phyloP scores from a whole-genome alignment of 2,888 invertebrate genomes.

The Spatulosminthurus flaviceps region DNA sequence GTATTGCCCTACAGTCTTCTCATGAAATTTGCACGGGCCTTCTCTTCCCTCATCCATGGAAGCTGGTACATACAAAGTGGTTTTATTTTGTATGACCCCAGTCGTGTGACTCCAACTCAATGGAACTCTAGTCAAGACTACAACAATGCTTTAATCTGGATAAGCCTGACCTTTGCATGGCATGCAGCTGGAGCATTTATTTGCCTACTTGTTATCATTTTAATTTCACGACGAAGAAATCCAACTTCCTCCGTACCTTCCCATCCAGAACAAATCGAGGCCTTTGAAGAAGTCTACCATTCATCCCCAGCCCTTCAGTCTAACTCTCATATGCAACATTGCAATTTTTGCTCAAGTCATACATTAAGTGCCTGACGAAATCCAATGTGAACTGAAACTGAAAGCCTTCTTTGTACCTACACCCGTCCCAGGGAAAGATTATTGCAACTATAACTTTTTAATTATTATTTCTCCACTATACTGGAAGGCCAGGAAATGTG shows the following conservation, averaged over 20 bases:
- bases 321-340: constrained; percentile 36
- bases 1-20: constrained; percentile 59
- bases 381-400: not conserved
- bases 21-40: constrained; percentile 59
- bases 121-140: constrained; percentile 61
- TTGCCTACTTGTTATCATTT: constrained; percentile 48
- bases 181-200: constrained; percentile 61
- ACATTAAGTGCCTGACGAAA: constrained; percentile 37
- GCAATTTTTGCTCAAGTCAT: constrained; percentile 43
- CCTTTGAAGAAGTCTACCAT: constrained; percentile 37
- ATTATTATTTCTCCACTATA: too few species aligned
- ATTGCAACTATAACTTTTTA: too few species aligned
- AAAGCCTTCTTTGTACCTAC: too few species aligned
- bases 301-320: constrained; percentile 37
- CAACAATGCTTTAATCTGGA: constrained; percentile 61
- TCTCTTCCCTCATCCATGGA: constrained; percentile 63
- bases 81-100: constrained; percentile 61
- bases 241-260: not conserved
- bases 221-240: constrained; percentile 32
- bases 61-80: constrained; percentile 64
- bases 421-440: too few species aligned
- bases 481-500: too few species aligned
- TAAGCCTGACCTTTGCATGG: constrained; percentile 61
- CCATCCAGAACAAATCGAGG: constrained; percentile 40
- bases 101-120: constrained; percentile 45